These are phyloP conservation scores for Chorisops tibialis DNA, from an alignment of 2,888 invertebrate species.

Conservation along the genomic window DNA sequence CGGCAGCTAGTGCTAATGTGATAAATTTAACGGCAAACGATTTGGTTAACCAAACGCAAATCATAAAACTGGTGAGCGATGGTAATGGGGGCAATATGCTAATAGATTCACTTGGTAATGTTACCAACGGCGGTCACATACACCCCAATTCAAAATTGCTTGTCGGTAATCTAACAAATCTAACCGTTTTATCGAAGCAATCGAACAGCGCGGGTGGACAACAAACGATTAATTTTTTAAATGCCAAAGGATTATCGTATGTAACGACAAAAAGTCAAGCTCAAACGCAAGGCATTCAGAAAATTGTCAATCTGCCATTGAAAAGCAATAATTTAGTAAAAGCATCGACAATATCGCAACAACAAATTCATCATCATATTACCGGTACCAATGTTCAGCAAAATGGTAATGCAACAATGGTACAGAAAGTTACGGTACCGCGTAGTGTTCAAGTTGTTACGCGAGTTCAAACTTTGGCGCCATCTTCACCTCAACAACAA, in stretches of 20 bases:
- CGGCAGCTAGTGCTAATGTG: slow-evolving; percentile 27
- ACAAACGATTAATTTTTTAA: slow-evolving; percentile 44
- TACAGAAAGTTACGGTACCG: slow-evolving; percentile 40
- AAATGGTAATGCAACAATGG: slow-evolving; percentile 20
- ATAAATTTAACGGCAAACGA: slow-evolving; percentile 39
- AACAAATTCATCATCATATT: slow-evolving; percentile 20
- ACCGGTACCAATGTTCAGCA: slow-evolving; percentile 23
- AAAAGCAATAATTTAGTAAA: slow-evolving; percentile 29
- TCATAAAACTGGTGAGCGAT: slow-evolving; percentile 49
- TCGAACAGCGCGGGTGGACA: slow-evolving; percentile 36
- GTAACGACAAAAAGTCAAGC: slow-evolving; percentile 39
- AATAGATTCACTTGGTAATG: slow-evolving; percentile 43
- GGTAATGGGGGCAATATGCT: slow-evolving; percentile 49
- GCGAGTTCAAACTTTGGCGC: slow-evolving; percentile 41
- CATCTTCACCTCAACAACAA: slow-evolving; percentile 31
- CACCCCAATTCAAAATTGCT: slow-evolving; percentile 44
- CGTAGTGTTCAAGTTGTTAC: slow-evolving; percentile 46
- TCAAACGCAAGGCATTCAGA: slow-evolving; percentile 7
- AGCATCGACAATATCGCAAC: slow-evolving; percentile 25
- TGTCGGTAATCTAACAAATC: slow-evolving; percentile 50
- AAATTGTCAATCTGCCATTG: slow-evolving; percentile 30
- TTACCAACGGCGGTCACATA: slow-evolving; percentile 19
- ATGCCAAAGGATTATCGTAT: slow-evolving; percentile 43
- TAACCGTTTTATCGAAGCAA: slow-evolving; percentile 45
- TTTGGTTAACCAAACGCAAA: slow-evolving; percentile 47